Conservation (phyloP, 2,113 vertebrate species). For the Zosterops borbonicus region DNA sequence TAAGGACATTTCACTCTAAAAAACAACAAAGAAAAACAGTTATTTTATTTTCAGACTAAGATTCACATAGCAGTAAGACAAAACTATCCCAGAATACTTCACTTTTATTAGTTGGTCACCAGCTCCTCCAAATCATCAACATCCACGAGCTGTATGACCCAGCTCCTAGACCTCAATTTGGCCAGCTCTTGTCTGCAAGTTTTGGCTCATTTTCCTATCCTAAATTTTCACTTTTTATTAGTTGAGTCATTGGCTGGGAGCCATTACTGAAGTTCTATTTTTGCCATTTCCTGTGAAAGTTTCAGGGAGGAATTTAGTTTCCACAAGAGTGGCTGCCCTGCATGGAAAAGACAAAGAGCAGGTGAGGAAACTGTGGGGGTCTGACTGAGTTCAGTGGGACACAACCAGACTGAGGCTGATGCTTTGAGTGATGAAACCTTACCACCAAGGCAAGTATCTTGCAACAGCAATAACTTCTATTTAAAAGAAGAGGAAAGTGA, state of each 20-base stretch:
- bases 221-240: background rate
- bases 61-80: background rate
- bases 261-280: background rate
- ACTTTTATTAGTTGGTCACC: background rate
- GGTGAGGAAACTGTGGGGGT: background rate
- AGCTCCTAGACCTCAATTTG: background rate
- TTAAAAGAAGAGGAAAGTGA: background rate
- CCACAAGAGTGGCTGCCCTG: background rate
- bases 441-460: background rate
- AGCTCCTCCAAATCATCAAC: background rate
- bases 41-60: background rate
- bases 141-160: background rate
- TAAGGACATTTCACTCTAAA: background rate
- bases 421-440: background rate
- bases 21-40: background rate
- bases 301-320: background rate
- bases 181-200: background rate
- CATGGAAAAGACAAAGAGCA: background rate
- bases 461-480: background rate
- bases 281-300: background rate
- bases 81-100: background rate
- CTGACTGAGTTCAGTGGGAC: background rate
- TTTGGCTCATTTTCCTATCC: background rate
- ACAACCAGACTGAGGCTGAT: background rate
- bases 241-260: background rate